Conservation (phyloP, 2,888 invertebrate genomes). For the Lagria hirta region DNA sequence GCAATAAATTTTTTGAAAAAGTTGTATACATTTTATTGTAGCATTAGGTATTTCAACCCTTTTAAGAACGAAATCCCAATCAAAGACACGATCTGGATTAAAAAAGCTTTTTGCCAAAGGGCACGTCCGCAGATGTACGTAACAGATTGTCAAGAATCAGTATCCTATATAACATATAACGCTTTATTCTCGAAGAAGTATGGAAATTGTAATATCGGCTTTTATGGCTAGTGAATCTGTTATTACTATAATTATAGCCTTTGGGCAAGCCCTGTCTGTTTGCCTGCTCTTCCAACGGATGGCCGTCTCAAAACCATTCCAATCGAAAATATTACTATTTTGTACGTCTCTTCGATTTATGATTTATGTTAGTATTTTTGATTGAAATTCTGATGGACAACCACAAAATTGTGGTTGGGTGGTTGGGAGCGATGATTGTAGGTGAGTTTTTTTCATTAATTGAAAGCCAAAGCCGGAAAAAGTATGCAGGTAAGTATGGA, state of each 20-base stretch:
- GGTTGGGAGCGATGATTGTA: too few relatives aligned
- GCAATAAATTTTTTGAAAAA: too few relatives aligned
- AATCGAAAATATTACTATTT: slow-evolving; percentile 37
- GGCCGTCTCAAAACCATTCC: slow-evolving; percentile 19
- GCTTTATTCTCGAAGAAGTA: slow-evolving; percentile 39
- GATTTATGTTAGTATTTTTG: slow-evolving; percentile 39
- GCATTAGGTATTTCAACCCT: slow-evolving; percentile 7
- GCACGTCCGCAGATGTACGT: slow-evolving; percentile 12
- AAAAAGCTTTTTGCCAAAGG: slow-evolving; percentile 6
- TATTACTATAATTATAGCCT: slow-evolving; percentile 54
- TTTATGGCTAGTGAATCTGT: slow-evolving; percentile 51
- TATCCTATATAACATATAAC: slow-evolving; percentile 31
- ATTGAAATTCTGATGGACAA: slow-evolving; percentile 41
- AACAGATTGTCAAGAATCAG: slow-evolving; percentile 24
- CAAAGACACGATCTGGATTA: too few relatives aligned
- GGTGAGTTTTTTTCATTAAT: too few relatives aligned
- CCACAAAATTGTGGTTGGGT: slow-evolving; percentile 36
- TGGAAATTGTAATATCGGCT: slow-evolving; percentile 48
- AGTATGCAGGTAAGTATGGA: too few relatives aligned
- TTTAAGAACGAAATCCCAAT: too few relatives aligned
- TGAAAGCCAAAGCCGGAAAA: too few relatives aligned
- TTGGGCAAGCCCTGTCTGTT: slow-evolving; percentile 48
- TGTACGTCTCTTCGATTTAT: slow-evolving; percentile 28
- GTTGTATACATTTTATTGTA: slow-evolving; percentile 1
- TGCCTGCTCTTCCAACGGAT: slow-evolving; percentile 37